Evolutionary conservation across 2,888 invertebrate species (phyloP).

Genomic region (Xestia c-nigrum): DNA sequence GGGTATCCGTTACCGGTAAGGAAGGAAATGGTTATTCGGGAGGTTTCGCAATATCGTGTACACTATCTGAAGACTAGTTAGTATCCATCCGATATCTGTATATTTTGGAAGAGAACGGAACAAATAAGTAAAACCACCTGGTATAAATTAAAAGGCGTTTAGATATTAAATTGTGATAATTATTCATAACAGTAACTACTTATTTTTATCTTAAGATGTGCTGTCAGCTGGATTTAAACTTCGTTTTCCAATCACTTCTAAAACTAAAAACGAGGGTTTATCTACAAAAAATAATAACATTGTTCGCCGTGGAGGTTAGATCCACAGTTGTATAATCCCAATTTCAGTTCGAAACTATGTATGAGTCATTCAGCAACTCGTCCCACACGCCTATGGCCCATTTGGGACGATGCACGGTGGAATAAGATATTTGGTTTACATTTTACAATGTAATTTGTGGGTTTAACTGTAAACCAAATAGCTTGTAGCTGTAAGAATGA

Average conservation of each 20-base stretch:
- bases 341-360: background rate
- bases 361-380: background rate
- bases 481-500: too few species aligned
- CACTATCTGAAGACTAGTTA: background rate
- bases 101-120: background rate
- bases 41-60: background rate
- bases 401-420: too few species aligned
- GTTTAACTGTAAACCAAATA: too few species aligned
- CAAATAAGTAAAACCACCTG: background rate
- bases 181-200: background rate
- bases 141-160: background rate
- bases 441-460: too few species aligned
- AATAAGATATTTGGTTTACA: too few species aligned
- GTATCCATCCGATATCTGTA: background rate
- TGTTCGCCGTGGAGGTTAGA: background rate
- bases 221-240: background rate
- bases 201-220: background rate
- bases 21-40: slow-evolving; percentile 28
- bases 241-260: background rate
- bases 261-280: background rate
- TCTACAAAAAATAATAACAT: background rate
- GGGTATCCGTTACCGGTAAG: slow-evolving; percentile 11
- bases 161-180: background rate
- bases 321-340: background rate
- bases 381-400: too few species aligned